A percentile compares a stretch with the other conserved stretches of the same genome.
phyloP scores from a whole-genome alignment of 2,113 vertebrate genomes.

The Petroica traversi region DNA sequence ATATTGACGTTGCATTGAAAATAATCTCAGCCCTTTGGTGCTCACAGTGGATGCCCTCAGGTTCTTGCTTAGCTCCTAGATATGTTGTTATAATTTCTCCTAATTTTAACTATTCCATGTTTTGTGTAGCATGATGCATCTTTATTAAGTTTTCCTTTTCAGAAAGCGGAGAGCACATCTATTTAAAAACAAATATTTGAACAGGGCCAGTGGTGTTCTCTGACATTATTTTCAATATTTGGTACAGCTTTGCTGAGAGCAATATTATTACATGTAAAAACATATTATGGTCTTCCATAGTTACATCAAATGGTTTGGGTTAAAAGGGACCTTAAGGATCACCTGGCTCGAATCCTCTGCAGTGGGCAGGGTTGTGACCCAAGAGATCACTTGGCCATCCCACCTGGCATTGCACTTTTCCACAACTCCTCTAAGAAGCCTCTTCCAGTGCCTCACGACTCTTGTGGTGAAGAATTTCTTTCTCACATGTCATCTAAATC shows the following conservation, averaged over 20 bases:
- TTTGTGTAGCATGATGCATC: background rate
- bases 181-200: background rate
- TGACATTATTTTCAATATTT: background rate
- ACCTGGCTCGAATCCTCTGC: background rate
- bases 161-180: background rate
- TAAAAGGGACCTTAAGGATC: background rate
- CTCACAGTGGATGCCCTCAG: background rate
- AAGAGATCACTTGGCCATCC: background rate
- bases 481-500: background rate
- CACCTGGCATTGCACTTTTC: background rate
- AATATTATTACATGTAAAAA: background rate
- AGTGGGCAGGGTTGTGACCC: no score
- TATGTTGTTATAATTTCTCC: background rate
- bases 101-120: background rate
- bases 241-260: background rate
- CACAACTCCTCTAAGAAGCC: background rate
- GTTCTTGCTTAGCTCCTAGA: background rate
- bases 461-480: background rate
- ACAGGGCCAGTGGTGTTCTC: background rate
- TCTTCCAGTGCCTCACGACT: accelerated
- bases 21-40: background rate
- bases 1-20: background rate
- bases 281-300: background rate
- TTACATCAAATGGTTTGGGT: accelerated
- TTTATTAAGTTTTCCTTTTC: background rate